These are phyloP conservation scores for Drosophila tristis DNA, from an alignment of 1,140 invertebrate genomes.

Conservation along the genomic window DNA sequence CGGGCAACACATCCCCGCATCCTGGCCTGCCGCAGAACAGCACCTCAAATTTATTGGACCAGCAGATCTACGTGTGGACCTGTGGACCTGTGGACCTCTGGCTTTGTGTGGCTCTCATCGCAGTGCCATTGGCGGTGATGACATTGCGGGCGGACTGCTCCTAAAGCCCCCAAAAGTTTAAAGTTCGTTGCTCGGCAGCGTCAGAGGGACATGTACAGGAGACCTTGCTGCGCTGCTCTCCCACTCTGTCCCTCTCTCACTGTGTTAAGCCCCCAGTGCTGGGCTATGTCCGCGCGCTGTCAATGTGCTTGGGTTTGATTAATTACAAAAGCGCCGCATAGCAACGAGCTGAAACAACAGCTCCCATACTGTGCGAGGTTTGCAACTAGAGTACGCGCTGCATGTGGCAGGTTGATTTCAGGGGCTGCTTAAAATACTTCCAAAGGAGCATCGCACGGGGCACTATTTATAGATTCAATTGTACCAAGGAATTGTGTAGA, in stretches of 20 bases:
- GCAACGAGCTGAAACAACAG: conserved; percentile 38
- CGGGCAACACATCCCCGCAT: conserved; percentile 27
- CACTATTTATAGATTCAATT: too few relatives aligned
- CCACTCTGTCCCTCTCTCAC: not conserved
- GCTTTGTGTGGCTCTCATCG: conserved; percentile 1
- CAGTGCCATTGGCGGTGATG: conserved; percentile 29
- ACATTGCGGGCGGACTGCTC: conserved; percentile 52
- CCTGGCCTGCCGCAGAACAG: conserved; percentile 2
- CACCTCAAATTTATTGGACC: conserved; percentile 44
- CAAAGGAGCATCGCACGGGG: too few relatives aligned
- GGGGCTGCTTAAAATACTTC: not conserved
- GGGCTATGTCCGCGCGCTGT: conserved; percentile 74
- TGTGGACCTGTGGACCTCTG: conserved; percentile 21
- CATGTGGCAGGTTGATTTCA: not conserved
- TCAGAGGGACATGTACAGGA: conserved; percentile 35
- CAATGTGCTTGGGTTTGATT: conserved; percentile 77
- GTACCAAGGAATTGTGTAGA: too few relatives aligned
- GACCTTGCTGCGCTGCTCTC: conserved; percentile 14
- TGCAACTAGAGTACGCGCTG: conserved; percentile 5
- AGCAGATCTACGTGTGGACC: conserved; percentile 2
- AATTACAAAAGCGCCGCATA: conserved; percentile 72
- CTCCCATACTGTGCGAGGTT: conserved; percentile 48
- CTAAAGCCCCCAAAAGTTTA: conserved; percentile 61
- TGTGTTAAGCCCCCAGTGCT: conserved; percentile 42
- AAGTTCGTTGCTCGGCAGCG: conserved; percentile 54